phyloP scores from a whole-genome alignment of 2,797 vertebrate species.

The Ispidina lecontei region DNA sequence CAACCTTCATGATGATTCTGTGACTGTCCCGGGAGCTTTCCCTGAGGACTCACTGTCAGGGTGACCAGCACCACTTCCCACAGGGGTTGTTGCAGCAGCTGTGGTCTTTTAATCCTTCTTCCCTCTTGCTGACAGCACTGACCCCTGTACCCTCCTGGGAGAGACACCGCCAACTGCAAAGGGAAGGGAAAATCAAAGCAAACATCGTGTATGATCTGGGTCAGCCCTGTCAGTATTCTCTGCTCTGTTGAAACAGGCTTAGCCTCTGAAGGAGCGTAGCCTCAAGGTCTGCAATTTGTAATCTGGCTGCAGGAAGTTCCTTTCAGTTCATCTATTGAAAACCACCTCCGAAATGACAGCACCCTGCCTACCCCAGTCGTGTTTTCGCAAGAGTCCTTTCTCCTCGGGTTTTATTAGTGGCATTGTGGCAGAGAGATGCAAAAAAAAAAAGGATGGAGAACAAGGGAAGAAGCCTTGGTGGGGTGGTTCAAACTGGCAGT shows the following conservation, averaged over 20 bases:
- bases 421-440: neutral
- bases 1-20: no score
- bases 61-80: neutral
- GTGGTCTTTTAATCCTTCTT: neutral
- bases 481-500: neutral
- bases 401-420: neutral
- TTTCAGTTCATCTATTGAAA: neutral
- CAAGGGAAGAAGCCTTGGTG: neutral
- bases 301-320: neutral
- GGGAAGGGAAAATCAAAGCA: neutral
- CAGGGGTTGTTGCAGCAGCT: neutral
- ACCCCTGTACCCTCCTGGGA: neutral
- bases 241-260: neutral
- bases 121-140: neutral
- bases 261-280: neutral
- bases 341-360: neutral
- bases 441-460: neutral
- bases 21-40: neutral
- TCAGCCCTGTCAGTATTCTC: neutral
- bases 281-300: neutral
- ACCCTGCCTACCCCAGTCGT: neutral
- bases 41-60: accelerated
- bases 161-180: neutral
- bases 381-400: neutral
- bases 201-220: accelerated